Percentiles rank a stretch among this genome's conserved stretches.
Evolutionary conservation across 2,888 invertebrate species (phyloP).

Genomic region (Physocephala rufipes): DNA sequence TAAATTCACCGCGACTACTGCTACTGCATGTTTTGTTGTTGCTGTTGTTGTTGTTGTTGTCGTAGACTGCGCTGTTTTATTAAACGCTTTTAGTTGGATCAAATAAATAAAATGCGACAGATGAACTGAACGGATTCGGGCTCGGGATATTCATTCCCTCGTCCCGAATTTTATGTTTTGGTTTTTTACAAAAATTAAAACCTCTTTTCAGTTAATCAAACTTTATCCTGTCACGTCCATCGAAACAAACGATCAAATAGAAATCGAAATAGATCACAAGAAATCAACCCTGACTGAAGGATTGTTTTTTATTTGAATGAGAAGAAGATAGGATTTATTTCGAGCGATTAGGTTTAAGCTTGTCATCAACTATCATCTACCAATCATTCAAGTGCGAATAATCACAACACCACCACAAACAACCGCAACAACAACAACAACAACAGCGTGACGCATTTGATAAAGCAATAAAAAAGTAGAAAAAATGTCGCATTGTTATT

Average conservation of each 20-base stretch:
- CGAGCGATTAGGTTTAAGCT: too few relatives aligned
- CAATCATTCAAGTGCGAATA: not conserved
- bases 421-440: not conserved
- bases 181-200: slow-evolving; percentile 25
- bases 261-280: not conserved
- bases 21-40: slow-evolving; percentile 25
- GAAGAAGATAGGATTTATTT: too few relatives aligned
- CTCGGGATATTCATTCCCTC: too few relatives aligned
- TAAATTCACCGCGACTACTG: too few relatives aligned
- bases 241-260: not conserved
- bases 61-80: slow-evolving; percentile 28
- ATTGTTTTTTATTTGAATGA: not conserved
- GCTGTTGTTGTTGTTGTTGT: slow-evolving; percentile 20
- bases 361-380: not conserved
- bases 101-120: slow-evolving; percentile 51
- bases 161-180: too few relatives aligned
- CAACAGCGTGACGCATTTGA: not conserved
- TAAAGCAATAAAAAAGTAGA: too few relatives aligned
- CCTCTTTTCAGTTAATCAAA: slow-evolving; percentile 27
- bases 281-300: not conserved
- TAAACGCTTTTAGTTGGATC: slow-evolving; percentile 1
- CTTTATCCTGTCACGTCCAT: slow-evolving; percentile 28
- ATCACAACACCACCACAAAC: not conserved
- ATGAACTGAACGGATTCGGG: slow-evolving; percentile 44
- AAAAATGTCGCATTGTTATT: too few relatives aligned